Evolutionary conservation across 1,140 invertebrate genomes (phyloP).

Genomic region (Sycophaga agraensis): DNA sequence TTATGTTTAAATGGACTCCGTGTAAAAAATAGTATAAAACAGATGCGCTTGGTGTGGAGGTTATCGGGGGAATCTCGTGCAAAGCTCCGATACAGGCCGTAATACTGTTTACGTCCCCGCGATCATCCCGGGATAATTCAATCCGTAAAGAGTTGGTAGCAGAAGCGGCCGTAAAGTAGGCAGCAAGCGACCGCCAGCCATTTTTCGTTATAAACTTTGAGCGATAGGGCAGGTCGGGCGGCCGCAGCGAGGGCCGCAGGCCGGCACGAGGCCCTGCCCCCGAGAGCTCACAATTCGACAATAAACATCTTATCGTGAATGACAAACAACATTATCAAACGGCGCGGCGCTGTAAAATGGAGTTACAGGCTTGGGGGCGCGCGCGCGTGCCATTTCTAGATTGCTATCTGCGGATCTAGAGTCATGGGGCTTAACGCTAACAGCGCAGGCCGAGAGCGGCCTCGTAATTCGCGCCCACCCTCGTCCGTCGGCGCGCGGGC

Average conservation of each 20-base stretch:
- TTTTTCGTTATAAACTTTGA: conserved; percentile 10
- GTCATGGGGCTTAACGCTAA: conserved; percentile 26
- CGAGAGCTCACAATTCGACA: conserved; percentile 8
- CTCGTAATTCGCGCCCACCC: conserved; percentile 24
- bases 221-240: not conserved
- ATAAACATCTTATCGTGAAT: conserved; percentile 31
- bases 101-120: too few relatives aligned
- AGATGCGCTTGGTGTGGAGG: too few relatives aligned
- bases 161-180: too few relatives aligned
- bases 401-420: conserved; percentile 26
- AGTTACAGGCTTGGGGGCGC: conserved; percentile 10
- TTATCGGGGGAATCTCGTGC: too few relatives aligned
- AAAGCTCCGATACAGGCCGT: too few relatives aligned
- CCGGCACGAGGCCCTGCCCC: not conserved
- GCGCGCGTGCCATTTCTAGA: conserved; percentile 23
- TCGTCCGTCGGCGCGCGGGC: too few relatives aligned
- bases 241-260: not conserved
- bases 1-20: too few relatives aligned
- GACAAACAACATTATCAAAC: conserved; percentile 30
- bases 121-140: too few relatives aligned
- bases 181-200: too few relatives aligned
- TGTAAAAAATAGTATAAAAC: too few relatives aligned
- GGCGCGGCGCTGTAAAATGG: conserved; percentile 17
- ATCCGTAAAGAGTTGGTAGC: too few relatives aligned
- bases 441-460: not conserved